Conservation (phyloP, 2,888 invertebrate species). For the Lasioglossum pauxillum region DNA sequence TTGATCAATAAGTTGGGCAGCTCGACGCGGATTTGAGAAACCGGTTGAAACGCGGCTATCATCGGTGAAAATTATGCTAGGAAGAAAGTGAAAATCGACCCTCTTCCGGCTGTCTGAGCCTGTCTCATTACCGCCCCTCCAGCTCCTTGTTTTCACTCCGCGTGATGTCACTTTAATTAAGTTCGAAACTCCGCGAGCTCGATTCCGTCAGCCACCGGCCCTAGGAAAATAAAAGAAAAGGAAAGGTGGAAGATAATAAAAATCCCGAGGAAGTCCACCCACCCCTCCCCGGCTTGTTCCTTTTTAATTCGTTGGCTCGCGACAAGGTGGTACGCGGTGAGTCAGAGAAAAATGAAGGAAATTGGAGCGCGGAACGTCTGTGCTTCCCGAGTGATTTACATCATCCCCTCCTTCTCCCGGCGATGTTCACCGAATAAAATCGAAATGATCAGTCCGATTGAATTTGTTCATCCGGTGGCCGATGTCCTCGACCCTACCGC, state of each 20-base stretch:
- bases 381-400: slow-evolving; percentile 40
- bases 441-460: slow-evolving; percentile 54
- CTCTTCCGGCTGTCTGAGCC: slow-evolving; percentile 17
- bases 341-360: slow-evolving; percentile 38
- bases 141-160: slow-evolving; percentile 21
- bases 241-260: slow-evolving; percentile 5
- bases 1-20: background rate
- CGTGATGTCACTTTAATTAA: slow-evolving; percentile 48
- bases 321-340: slow-evolving; percentile 36
- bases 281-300: background rate
- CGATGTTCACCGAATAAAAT: slow-evolving; percentile 12
- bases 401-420: slow-evolving; percentile 21
- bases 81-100: slow-evolving; percentile 31
- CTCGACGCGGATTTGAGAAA: background rate
- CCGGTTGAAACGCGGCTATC: background rate
- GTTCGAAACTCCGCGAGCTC: slow-evolving; percentile 36
- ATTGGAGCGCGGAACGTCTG: slow-evolving; percentile 35
- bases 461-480: slow-evolving; percentile 44
- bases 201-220: background rate
- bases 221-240: slow-evolving; percentile 4
- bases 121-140: slow-evolving; percentile 18
- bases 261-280: background rate
- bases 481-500: background rate
- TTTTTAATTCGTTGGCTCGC: slow-evolving; percentile 14
- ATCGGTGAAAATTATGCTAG: background rate